Conservation (phyloP, 2,113 vertebrate species). For the Cryptoleucopteryx plumbea region DNA sequence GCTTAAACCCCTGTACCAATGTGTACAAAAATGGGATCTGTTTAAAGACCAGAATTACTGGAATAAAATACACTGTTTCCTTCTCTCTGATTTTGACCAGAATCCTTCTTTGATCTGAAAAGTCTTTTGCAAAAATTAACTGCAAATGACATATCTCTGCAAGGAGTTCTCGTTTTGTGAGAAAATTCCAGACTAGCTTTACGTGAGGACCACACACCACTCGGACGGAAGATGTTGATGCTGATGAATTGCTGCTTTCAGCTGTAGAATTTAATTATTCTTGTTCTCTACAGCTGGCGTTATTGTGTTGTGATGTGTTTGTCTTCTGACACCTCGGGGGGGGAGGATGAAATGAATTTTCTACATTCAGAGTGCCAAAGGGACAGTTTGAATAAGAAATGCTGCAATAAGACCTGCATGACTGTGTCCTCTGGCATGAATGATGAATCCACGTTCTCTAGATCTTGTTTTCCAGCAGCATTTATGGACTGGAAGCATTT, state of each 20-base stretch:
- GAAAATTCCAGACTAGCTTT: constrained; percentile 6
- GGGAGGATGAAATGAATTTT: not conserved
- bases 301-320: constrained; percentile 32
- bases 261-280: constrained; percentile 34
- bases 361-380: not conserved
- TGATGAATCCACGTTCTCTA: not conserved
- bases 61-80: not conserved
- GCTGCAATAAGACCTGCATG: not conserved
- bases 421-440: not conserved
- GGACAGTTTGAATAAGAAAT: constrained; percentile 19
- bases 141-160: not conserved
- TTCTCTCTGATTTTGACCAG: not conserved
- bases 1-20: not conserved
- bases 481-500: not conserved
- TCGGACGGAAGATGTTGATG: not conserved
- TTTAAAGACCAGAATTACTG: not conserved
- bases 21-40: not conserved
- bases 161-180: not conserved
- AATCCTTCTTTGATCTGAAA: not conserved
- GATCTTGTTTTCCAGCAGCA: not conserved
- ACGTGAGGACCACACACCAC: not conserved
- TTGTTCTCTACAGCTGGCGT: not conserved
- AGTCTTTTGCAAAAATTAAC: not conserved
- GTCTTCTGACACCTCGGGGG: not conserved
- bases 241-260: constrained; percentile 50